Base-by-base conservation (phyloP, 1,140 invertebrate genomes). In the Melipona quadrifasciata region DNA sequence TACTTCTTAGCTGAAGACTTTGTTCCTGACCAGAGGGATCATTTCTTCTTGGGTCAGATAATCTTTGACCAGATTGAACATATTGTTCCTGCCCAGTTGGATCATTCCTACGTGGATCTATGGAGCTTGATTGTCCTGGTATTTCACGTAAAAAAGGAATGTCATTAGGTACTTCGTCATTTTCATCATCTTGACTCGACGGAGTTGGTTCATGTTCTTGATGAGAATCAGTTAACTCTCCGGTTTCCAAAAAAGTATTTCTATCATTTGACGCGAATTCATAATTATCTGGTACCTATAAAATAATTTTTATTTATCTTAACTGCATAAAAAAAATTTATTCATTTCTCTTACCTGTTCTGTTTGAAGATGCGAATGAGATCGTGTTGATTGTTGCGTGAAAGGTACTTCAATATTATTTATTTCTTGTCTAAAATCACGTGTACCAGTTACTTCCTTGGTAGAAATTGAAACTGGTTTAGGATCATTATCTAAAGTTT, bases 261-360 rank as follows among this genome's bases (percentile, higher is more conserved):
- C 94, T 90, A 53, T 95, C 94, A 24, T 94, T 95, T 14, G 94
- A 94, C 8, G 94, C 94, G 24, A 95, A 95, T 61, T 95, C 94
- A 34, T 94, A 95, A 80, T 94, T 95, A 57, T 95, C 94, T 16
- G 92, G 91, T 17, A 86, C 82, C 89, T 92, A 86, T 39, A 64
- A 84, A 55, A 64, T 0, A 79, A 84, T 71, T 19, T 53, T 21
- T 19, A 61, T 47, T 83, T 68, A 77, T 47, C 47, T 21, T 64
- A 70, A 55, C 24, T 16, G n/a, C 2, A 12, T 12, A 24, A 31
- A 71, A 74, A 39, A 55, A 64, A 6, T 58, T 57, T 3, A 51
- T 53, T 24, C 16, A 4, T 70, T 12, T 10, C 47, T 31, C 21
- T 55, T 24, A 89, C 91, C 87, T 93, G 92, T 80, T 93, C 92